Conservation (phyloP, 1,140 invertebrate species). For the Glomeris maerens region DNA sequence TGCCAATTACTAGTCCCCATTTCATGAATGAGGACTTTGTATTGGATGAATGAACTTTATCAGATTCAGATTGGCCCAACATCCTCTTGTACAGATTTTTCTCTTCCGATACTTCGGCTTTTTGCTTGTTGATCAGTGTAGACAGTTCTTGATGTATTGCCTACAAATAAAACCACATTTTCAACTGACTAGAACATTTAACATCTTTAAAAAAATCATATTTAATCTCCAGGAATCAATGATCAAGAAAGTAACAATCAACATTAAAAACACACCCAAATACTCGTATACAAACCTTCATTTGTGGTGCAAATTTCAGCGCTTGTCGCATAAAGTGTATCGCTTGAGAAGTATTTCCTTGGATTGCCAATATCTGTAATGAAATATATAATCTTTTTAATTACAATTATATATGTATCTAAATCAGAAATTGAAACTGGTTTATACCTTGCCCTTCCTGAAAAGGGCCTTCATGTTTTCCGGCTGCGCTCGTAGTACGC, state of each 20-base stretch:
- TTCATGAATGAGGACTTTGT: slow-evolving; percentile 1
- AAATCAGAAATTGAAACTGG: too few species aligned
- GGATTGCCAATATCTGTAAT: slow-evolving; percentile 41
- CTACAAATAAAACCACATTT: slow-evolving; percentile 16
- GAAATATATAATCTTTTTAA: too few species aligned
- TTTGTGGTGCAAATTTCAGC: slow-evolving; percentile 41
- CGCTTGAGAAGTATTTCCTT: slow-evolving; percentile 45
- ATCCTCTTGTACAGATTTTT: slow-evolving; percentile 52
- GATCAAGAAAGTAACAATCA: too few species aligned
- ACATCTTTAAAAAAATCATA: slow-evolving; percentile 28
- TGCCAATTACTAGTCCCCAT: slow-evolving; percentile 18
- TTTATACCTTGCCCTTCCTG: slow-evolving; percentile 69
- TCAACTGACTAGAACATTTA: slow-evolving; percentile 12
- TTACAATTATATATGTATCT: too few species aligned
- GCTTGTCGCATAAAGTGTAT: slow-evolving; percentile 42
- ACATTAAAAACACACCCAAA: too few species aligned
- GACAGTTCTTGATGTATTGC: slow-evolving; percentile 38
- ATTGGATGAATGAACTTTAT: slow-evolving; percentile 5
- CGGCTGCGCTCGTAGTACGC: slow-evolving; percentile 64
- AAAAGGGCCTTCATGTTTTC: slow-evolving; percentile 78
- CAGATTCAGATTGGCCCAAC: slow-evolving; percentile 37
- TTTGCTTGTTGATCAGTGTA: slow-evolving; percentile 39
- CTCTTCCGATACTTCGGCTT: slow-evolving; percentile 35
- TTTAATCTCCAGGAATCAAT: too few species aligned
- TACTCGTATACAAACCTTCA: too few species aligned